Evolutionary conservation across 2,113 vertebrate genomes (phyloP).

Genomic region (Canis aureus): DNA sequence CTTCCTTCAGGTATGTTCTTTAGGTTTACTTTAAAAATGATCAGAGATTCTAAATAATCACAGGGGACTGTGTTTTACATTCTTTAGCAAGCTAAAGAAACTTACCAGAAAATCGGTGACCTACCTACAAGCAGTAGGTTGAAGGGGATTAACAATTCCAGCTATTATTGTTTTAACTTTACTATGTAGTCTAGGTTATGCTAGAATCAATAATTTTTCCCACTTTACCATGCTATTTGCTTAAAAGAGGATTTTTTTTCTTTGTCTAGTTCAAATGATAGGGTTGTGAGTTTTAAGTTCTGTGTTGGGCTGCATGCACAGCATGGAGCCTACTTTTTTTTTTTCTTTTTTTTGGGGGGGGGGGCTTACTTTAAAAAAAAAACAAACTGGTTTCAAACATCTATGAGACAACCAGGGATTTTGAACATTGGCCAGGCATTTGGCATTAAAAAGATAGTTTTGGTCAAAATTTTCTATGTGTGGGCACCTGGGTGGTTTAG

Average conservation of each 20-base stretch:
- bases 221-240: background rate
- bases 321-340: no score
- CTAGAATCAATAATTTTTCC: conserved; percentile 28
- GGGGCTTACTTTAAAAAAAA: no score
- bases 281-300: no score
- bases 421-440: background rate
- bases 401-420: background rate
- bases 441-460: background rate
- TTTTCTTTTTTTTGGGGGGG: no score
- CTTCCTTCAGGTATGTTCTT: conserved; percentile 42
- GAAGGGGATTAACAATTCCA: background rate
- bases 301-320: no score
- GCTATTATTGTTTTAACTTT: conserved; percentile 14
- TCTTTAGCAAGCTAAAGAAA: background rate
- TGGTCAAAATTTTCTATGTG: no score
- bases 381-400: background rate
- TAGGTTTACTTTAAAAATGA: conserved; percentile 16
- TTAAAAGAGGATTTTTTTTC: conserved; percentile 38
- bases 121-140: background rate
- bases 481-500: no score
- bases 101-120: background rate
- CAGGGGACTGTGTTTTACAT: background rate
- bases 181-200: background rate
- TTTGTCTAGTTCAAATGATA: conserved; percentile 14
- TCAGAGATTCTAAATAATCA: conserved; percentile 3